These are phyloP conservation scores for Mesembrinibis cayennensis DNA, from an alignment of 2,113 vertebrate species.

Conservation along the genomic window DNA sequence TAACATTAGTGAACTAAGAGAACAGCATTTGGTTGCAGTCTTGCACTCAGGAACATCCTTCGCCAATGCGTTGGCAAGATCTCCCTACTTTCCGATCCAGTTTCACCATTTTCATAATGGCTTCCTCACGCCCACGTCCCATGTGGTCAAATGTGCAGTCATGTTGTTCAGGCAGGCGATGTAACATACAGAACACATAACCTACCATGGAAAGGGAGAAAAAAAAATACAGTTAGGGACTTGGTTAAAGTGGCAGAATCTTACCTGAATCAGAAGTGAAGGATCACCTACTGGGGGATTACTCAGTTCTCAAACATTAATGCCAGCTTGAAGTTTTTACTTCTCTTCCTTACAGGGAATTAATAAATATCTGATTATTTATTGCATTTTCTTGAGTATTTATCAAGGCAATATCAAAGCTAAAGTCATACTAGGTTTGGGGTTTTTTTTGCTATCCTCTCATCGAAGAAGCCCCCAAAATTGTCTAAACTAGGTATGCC, in stretches of 20 bases:
- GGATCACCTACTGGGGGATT: background rate
- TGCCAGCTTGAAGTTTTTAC: background rate
- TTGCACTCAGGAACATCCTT: conserved; percentile 95
- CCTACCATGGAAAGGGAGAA: conserved; percentile 69
- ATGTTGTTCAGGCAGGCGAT: conserved; percentile 96
- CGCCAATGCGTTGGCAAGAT: conserved; percentile 98
- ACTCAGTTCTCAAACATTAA: background rate
- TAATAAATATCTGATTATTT: background rate
- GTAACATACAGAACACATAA: conserved; percentile 97
- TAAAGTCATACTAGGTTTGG: background rate
- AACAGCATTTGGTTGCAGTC: conserved; percentile 80
- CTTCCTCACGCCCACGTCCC: conserved; percentile 95
- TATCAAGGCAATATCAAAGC: background rate
- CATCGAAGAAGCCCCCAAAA: background rate
- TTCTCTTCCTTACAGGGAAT: background rate
- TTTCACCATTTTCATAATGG: conserved; percentile 99
- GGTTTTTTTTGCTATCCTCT: background rate
- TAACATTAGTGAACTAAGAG: conserved; percentile 87
- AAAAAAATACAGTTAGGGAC: background rate
- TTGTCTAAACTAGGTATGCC: fast-evolving
- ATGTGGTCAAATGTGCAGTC: conserved; percentile 97
- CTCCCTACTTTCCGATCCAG: conserved; percentile 98
- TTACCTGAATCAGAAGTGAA: background rate
- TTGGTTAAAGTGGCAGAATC: background rate
- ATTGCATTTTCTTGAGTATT: background rate